Evolutionary conservation across 2,113 vertebrate species (phyloP).

Genomic region (Falcunculus frontatus): DNA sequence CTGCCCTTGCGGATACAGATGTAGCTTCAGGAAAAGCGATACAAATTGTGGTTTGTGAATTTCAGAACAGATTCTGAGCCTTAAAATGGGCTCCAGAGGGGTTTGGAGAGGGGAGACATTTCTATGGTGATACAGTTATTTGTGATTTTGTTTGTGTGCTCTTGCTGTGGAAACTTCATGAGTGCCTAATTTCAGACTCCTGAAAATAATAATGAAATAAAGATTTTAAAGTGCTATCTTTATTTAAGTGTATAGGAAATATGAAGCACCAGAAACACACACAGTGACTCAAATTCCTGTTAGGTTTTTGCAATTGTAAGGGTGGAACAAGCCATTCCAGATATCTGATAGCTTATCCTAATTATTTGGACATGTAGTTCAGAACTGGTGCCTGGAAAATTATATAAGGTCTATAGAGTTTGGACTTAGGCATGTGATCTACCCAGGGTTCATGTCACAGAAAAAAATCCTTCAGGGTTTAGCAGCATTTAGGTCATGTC

Average conservation of each 20-base stretch:
- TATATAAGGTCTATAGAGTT: not conserved
- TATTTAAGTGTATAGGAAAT: not conserved
- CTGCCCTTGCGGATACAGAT: not conserved
- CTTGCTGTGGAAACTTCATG: not conserved
- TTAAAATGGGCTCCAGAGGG: not conserved
- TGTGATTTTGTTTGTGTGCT: not conserved
- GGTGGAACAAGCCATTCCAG: not conserved
- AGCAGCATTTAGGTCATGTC: constrained; percentile 5
- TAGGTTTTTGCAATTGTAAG: not conserved
- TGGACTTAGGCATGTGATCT: not conserved
- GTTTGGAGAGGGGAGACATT: not conserved
- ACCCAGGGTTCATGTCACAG: not conserved
- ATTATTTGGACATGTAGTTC: constrained; percentile 24
- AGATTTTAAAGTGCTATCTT: not conserved
- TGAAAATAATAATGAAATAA: not conserved
- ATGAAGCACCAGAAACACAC: not conserved
- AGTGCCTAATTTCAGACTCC: not conserved
- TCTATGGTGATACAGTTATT: not conserved
- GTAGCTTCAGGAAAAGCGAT: not conserved
- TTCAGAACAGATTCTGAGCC: not conserved
- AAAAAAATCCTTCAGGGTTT: not conserved
- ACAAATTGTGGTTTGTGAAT: not conserved
- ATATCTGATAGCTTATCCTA: constrained; percentile 31
- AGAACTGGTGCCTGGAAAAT: not conserved
- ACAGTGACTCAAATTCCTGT: not conserved